Conservation (phyloP, 1,140 invertebrate genomes). For the Periplaneta americana region DNA sequence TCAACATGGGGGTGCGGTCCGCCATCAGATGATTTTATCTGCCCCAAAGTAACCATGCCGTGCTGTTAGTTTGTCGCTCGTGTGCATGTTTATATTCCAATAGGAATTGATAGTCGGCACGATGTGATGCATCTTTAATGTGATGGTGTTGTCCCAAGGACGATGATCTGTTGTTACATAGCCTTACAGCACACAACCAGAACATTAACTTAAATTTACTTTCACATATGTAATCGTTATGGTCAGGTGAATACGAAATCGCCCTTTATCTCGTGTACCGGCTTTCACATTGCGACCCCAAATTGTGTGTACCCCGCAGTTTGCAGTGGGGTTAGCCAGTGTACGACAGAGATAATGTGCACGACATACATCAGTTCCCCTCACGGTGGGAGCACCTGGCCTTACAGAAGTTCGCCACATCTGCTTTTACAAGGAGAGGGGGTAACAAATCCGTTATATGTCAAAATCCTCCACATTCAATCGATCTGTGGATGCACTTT, state of each 20-base stretch:
- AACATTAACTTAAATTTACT: background rate
- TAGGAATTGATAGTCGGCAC: background rate
- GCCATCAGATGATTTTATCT: too few species aligned
- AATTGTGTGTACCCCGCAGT: background rate
- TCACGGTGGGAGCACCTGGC: background rate
- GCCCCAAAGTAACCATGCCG: too few species aligned
- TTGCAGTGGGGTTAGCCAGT: background rate
- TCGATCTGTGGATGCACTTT: too few species aligned
- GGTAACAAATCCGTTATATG: background rate
- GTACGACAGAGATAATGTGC: background rate
- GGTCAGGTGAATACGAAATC: background rate
- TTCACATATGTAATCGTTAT: background rate
- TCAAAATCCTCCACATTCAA: background rate
- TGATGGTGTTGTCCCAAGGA: background rate
- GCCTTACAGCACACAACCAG: background rate
- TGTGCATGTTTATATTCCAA: too few species aligned
- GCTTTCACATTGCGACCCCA: background rate
- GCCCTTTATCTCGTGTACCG: background rate
- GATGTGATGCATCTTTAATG: background rate
- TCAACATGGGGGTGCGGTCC: too few species aligned
- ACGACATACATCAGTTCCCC: too few species aligned
- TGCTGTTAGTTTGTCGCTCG: too few species aligned
- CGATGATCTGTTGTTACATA: background rate
- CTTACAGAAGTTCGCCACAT: background rate
- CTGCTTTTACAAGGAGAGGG: background rate